Conservation (phyloP, 2,888 invertebrate genomes). For the Neoscelio sp. region DNA sequence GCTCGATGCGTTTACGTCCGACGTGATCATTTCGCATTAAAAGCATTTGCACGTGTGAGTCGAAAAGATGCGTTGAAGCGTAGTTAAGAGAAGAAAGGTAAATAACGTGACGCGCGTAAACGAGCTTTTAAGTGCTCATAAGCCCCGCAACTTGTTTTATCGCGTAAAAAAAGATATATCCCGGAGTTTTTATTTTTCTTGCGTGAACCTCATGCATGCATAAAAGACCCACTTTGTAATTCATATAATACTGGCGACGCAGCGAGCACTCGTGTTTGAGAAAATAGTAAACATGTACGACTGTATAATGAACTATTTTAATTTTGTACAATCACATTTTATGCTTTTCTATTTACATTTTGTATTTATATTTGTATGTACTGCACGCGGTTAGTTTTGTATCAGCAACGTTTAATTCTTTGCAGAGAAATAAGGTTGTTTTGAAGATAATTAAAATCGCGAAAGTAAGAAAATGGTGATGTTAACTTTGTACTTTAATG, state of each 20-base stretch:
- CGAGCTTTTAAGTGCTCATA: slow-evolving; percentile 58
- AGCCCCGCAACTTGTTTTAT: slow-evolving; percentile 49
- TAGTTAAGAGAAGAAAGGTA: slow-evolving; percentile 51
- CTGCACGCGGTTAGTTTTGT: neutral
- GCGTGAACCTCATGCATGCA: slow-evolving; percentile 33
- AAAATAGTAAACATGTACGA: slow-evolving; percentile 20
- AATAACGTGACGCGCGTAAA: slow-evolving; percentile 55
- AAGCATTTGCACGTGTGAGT: slow-evolving; percentile 29
- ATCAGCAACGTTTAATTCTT: neutral
- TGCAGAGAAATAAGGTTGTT: neutral
- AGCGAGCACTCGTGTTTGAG: neutral
- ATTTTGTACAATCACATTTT: slow-evolving; percentile 33
- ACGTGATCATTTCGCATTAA: slow-evolving; percentile 21
- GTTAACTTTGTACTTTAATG: slow-evolving; percentile 3
- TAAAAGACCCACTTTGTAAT: slow-evolving; percentile 48
- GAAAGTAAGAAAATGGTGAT: slow-evolving; percentile 4
- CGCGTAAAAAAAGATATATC: slow-evolving; percentile 23
- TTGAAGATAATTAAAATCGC: slow-evolving; percentile 17
- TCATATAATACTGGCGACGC: slow-evolving; percentile 37
- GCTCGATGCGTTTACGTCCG: slow-evolving; percentile 1
- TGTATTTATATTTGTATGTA: slow-evolving; percentile 27
- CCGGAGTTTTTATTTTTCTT: slow-evolving; percentile 30
- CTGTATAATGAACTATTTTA: slow-evolving; percentile 45
- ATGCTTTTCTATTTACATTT: slow-evolving; percentile 37
- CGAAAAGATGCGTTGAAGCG: slow-evolving; percentile 42